phyloP scores from a whole-genome alignment of 2,888 invertebrate genomes.

The Pammene aurita region DNA sequence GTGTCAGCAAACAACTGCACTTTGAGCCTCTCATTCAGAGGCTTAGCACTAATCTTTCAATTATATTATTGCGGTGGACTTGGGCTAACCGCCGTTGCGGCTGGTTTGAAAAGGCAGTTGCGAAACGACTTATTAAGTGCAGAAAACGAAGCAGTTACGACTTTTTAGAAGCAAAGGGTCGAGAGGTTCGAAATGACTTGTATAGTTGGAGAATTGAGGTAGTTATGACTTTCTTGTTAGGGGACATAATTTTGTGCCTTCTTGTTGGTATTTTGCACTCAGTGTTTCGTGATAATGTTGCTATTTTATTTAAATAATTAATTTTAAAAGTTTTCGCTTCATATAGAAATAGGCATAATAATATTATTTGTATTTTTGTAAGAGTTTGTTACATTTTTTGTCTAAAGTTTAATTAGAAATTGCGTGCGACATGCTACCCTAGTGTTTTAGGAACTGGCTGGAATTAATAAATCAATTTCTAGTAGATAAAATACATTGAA shows the following conservation, averaged over 20 bases:
- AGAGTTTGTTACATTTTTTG: no score
- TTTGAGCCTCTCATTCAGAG: slow-evolving; percentile 11
- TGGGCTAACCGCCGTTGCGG: slow-evolving; percentile 25
- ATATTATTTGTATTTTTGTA: no score
- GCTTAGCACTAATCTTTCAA: slow-evolving; percentile 29
- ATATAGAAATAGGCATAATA: no score
- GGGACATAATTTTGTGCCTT: slow-evolving; percentile 7
- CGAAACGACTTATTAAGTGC: neutral
- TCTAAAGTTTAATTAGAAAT: no score
- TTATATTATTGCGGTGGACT: slow-evolving; percentile 27
- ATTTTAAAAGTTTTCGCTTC: slow-evolving; percentile 10
- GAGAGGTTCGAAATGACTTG: neutral
- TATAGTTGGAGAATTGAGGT: neutral
- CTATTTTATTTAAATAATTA: slow-evolving; percentile 28
- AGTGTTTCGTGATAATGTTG: slow-evolving; percentile 23
- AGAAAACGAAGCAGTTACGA: neutral
- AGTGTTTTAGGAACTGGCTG: no score
- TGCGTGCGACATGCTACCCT: no score
- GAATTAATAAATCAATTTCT: no score
- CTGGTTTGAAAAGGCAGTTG: neutral
- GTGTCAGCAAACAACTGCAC: slow-evolving; percentile 15
- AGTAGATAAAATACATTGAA: no score
- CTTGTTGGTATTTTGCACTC: slow-evolving; percentile 20
- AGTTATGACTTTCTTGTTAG: neutral
- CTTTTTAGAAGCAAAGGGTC: neutral